Conservation (phyloP, 1,140 invertebrate species). For the Reticulitermes speratus region DNA sequence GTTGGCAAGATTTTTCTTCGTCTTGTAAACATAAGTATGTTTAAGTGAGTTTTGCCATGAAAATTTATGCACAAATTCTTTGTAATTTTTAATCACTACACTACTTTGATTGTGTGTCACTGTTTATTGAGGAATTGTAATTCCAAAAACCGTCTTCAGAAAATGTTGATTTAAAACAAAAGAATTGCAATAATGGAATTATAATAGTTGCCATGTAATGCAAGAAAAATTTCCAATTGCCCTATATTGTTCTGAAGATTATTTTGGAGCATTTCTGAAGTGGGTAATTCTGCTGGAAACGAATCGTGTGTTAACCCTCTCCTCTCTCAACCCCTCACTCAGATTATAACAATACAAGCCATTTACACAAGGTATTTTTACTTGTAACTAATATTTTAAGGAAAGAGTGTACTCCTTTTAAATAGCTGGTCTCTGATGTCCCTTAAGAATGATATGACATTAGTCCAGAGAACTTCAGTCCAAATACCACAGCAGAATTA, state of each 20-base stretch:
- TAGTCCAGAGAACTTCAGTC: neutral
- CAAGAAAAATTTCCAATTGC: too few species aligned
- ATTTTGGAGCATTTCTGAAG: neutral
- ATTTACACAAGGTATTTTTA: slow-evolving; percentile 20
- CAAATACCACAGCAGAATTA: neutral
- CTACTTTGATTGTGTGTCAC: too few species aligned
- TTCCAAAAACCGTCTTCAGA: too few species aligned
- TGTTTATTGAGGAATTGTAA: too few species aligned
- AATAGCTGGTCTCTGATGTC: neutral
- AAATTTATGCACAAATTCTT: neutral
- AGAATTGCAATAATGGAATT: too few species aligned
- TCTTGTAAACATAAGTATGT: neutral
- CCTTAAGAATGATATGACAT: neutral
- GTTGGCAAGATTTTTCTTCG: neutral
- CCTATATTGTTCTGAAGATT: neutral
- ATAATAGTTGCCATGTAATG: too few species aligned
- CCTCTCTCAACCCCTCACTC: neutral
- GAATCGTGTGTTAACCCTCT: neutral
- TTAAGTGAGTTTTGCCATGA: neutral
- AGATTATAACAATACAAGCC: neutral
- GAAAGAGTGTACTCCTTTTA: slow-evolving; percentile 8
- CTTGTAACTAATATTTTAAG: slow-evolving; percentile 14
- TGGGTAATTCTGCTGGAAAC: neutral
- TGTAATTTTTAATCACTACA: too few species aligned
- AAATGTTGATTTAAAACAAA: too few species aligned